Conservation (phyloP, 2,113 vertebrate species). For the Myiagra hebetior region DNA sequence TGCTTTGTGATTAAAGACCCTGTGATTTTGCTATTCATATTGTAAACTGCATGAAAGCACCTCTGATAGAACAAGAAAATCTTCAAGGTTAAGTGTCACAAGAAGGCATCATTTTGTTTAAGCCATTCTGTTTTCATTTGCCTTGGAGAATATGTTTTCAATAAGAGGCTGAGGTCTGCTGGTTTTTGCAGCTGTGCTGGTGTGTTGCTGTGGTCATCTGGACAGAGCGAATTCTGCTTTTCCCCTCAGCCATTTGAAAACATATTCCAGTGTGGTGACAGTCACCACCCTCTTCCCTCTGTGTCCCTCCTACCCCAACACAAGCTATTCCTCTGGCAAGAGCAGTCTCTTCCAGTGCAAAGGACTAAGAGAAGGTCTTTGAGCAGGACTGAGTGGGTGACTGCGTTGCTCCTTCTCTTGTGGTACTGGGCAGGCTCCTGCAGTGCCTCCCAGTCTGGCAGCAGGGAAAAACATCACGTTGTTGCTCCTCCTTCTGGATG, state of each 20-base stretch:
- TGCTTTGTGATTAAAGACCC: not conserved
- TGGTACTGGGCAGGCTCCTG: not conserved
- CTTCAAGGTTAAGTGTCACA: not conserved
- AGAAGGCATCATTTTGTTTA: not conserved
- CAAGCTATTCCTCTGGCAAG: not conserved
- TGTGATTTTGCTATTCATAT: not conserved
- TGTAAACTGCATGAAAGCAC: not conserved
- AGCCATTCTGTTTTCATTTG: not conserved
- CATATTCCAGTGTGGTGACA: not conserved
- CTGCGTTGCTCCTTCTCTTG: not conserved
- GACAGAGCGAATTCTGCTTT: not conserved
- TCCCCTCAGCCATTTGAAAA: not conserved
- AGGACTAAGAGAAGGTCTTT: not conserved
- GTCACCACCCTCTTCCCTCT: not conserved
- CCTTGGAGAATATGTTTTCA: not conserved
- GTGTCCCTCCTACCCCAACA: not conserved
- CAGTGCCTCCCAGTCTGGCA: not conserved
- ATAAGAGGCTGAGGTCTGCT: not conserved
- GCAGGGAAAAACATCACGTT: not conserved
- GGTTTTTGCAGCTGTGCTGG: not conserved
- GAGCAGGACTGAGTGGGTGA: not conserved
- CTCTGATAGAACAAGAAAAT: not conserved
- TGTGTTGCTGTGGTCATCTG: rapidly evolving
- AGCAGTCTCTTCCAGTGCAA: not conserved
- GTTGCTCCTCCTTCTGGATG: not conserved